Base-by-base conservation (phyloP, 1,140 invertebrate genomes). In the Harpegnathos saltator region DNA sequence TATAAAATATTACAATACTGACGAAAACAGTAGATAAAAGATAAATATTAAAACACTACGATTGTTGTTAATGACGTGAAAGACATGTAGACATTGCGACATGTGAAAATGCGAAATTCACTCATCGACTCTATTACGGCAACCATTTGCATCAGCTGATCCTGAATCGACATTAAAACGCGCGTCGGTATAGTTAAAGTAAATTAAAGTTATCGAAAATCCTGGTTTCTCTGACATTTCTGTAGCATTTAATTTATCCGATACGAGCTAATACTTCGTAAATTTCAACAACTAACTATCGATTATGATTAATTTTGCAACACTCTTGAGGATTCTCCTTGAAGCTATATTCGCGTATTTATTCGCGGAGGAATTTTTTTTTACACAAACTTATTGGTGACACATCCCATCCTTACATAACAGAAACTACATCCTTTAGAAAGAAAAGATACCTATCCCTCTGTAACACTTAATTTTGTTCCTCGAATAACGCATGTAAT, bases 321-420 rank as follows among this genome's bases (percentile, higher is more conserved):
- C 17, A 11, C 1, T 33, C 29, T 24, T 4, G 17, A 15, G 7
- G 1, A 3, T 44, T 69, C 14, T 44, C 38, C 38, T 44, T 44
- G 2, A 7, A 33, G 33, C 7, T 33, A n/a, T n/a, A 44, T 44
- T 44, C 7, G 38, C 38, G 38, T 11, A 44, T 44, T 9, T 14
- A 52, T 33, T 66, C 74, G 1, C 29, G 11, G 1, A 54, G 48
- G 22, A 66, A 24, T 75, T n/a, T 66, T 54, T 77, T 68, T 56
- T 19, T 68, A 22, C 48, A 19, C 2, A 15, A 75, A 61, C 48
- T 75, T 52, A 12, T 75, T 19, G 22, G 62, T 26, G 61, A 77
- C 26, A 78, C 50, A 78, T 66, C 68, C 48, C 62, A 56, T 68
- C 7, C 29, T 78, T 78, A 68, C 54, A 38, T 56, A 66, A 77